Evolutionary conservation across 2,797 vertebrate species (phyloP).

Genomic region (Darevskia mixta): DNA sequence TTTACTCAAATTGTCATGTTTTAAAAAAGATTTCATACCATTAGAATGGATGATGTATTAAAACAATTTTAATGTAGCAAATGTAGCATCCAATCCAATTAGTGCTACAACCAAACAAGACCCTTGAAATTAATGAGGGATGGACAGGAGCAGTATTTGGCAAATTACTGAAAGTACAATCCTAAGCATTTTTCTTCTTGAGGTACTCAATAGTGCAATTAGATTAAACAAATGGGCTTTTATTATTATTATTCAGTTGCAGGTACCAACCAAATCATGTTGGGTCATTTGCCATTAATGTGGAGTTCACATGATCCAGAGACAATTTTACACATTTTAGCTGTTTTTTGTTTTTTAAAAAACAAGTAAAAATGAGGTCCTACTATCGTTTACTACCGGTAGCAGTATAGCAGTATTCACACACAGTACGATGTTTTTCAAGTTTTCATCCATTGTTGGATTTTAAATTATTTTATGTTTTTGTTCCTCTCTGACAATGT

Average conservation of each 20-base stretch:
- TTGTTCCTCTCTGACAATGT: slow-evolving; percentile 29
- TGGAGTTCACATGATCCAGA: slow-evolving; percentile 52
- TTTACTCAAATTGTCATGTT: slow-evolving; percentile 54
- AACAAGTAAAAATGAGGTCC: slow-evolving; percentile 64
- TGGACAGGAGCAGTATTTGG: slow-evolving; percentile 5
- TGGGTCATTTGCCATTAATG: slow-evolving; percentile 21
- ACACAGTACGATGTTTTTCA: slow-evolving; percentile 73
- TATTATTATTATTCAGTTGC: slow-evolving; percentile 56
- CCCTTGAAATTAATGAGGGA: slow-evolving; percentile 8
- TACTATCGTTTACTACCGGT: slow-evolving; percentile 59
- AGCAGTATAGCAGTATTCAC: slow-evolving; percentile 61
- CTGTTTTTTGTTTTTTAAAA: slow-evolving; percentile 61
- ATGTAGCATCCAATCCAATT: slow-evolving; percentile 11
- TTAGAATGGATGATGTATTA: slow-evolving; percentile 50
- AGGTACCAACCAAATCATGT: slow-evolving; percentile 60
- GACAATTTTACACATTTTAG: slow-evolving; percentile 51
- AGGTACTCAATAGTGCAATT: slow-evolving; percentile 81
- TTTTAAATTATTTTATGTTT: slow-evolving; percentile 76
- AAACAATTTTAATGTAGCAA: slow-evolving; percentile 51
- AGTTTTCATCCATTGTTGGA: slow-evolving; percentile 73
- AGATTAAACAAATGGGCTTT: slow-evolving; percentile 70
- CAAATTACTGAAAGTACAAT: slow-evolving; percentile 45
- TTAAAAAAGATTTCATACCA: neutral
- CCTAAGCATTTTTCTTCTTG: slow-evolving; percentile 63
- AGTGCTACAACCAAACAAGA: neutral